Conservation (phyloP, 2,888 invertebrate species). For the Machimus rusticus region DNA sequence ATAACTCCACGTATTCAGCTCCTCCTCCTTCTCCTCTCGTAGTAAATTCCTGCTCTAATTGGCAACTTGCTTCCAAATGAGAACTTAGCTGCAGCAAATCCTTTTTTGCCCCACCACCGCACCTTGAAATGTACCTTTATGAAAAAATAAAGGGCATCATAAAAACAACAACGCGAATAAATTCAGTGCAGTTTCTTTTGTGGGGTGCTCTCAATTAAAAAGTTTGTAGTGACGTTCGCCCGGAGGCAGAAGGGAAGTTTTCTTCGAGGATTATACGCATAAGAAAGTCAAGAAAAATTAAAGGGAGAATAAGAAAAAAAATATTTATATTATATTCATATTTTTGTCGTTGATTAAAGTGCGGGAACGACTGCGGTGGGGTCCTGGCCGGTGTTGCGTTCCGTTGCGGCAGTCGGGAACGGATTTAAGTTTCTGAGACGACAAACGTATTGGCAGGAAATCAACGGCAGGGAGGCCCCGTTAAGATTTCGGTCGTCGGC, state of each 20-base stretch:
- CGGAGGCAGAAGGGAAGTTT: not conserved
- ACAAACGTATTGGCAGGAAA: conserved; percentile 62
- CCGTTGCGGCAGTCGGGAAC: not conserved
- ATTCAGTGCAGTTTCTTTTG: conserved; percentile 23
- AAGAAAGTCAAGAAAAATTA: not conserved
- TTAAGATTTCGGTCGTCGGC: conserved; percentile 64
- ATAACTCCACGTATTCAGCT: not conserved
- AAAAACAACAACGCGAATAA: not conserved
- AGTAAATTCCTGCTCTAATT: not conserved
- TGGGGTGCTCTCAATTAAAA: conserved; percentile 28
- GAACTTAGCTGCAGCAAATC: not conserved
- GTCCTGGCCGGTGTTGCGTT: not conserved
- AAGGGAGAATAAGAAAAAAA: not conserved
- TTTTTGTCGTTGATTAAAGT: not conserved
- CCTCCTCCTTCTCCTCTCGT: not conserved
- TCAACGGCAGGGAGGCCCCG: conserved; percentile 61
- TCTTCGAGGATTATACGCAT: not conserved
- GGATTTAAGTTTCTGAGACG: not conserved
- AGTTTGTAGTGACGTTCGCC: conserved; percentile 7
- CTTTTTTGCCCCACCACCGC: not conserved
- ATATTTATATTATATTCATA: not conserved
- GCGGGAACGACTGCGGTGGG: not conserved
- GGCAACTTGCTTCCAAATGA: not conserved
- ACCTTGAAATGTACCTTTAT: not conserved
- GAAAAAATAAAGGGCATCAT: not conserved